These are phyloP conservation scores for Cosmia pyralina DNA, from an alignment of 2,888 invertebrate species.

Conservation along the genomic window DNA sequence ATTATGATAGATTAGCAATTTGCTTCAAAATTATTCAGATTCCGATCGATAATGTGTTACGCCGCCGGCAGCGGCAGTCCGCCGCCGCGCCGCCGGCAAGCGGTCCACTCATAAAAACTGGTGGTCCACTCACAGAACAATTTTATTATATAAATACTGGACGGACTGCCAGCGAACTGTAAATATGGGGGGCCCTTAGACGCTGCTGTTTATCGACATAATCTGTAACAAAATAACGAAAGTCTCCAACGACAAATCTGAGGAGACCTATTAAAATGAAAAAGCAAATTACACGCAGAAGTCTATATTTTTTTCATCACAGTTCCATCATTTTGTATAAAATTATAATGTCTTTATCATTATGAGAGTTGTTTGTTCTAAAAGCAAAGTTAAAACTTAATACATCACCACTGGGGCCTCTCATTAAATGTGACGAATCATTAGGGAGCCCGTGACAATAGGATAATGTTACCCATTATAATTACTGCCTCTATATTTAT, in stretches of 20 bases:
- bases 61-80: no score
- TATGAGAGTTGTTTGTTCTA: slow-evolving; percentile 53
- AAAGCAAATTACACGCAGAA: neutral
- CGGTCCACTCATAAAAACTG: no score
- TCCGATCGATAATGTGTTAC: no score
- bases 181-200: no score
- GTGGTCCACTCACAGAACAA: no score
- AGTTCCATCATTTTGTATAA: neutral
- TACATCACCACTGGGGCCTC: slow-evolving; percentile 62
- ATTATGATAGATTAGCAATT: no score
- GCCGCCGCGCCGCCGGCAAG: no score
- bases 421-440: slow-evolving; percentile 80
- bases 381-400: slow-evolving; percentile 66
- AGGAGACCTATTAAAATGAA: neutral
- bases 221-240: neutral
- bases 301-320: neutral
- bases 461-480: slow-evolving; percentile 79
- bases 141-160: no score
- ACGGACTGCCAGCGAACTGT: no score
- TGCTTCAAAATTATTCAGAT: no score
- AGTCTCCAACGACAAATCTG: neutral
- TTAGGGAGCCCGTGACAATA: slow-evolving; percentile 72
- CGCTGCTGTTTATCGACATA: no score
- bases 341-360: slow-evolving; percentile 16
- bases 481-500: slow-evolving; percentile 58